Evolutionary conservation across 2,888 invertebrate genomes (phyloP).

Genomic region (Ceriagrion tenellum): DNA sequence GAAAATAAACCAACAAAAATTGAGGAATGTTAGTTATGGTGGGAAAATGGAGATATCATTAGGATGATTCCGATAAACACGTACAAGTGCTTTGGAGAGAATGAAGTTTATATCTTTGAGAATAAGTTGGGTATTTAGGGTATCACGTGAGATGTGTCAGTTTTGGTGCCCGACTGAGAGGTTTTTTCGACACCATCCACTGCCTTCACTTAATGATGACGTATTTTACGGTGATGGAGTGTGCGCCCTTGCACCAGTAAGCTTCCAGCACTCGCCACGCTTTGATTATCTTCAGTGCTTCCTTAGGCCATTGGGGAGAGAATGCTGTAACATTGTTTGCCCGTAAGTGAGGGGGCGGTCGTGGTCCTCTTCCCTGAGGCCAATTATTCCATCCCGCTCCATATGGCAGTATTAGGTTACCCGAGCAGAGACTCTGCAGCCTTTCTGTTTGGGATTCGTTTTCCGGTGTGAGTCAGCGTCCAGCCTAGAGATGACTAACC

Average conservation of each 20-base stretch:
- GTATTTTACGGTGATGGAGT: too few relatives aligned
- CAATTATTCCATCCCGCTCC: conserved; percentile 17
- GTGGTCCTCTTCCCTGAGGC: background rate
- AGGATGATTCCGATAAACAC: too few relatives aligned
- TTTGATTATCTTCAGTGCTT: background rate
- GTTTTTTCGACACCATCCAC: too few relatives aligned
- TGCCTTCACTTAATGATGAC: too few relatives aligned
- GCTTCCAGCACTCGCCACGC: background rate
- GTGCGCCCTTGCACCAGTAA: background rate
- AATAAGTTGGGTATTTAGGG: too few relatives aligned
- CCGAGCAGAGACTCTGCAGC: background rate
- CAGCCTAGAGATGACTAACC: background rate
- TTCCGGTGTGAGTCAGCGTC: background rate
- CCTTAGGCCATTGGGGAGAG: background rate
- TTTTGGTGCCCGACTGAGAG: too few relatives aligned
- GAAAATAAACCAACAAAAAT: too few relatives aligned
- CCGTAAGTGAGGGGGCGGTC: background rate
- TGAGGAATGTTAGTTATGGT: too few relatives aligned
- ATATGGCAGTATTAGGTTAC: background rate
- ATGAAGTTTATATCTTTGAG: too few relatives aligned
- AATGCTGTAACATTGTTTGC: background rate
- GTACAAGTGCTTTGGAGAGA: too few relatives aligned
- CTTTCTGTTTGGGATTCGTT: background rate
- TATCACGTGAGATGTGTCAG: too few relatives aligned
- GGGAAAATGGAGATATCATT: too few relatives aligned